Evolutionary conservation across 2,797 vertebrate species (phyloP), one percentile per base, ranked within the genome.

Genomic region (Cryptoblepharus egeriae): DNA sequence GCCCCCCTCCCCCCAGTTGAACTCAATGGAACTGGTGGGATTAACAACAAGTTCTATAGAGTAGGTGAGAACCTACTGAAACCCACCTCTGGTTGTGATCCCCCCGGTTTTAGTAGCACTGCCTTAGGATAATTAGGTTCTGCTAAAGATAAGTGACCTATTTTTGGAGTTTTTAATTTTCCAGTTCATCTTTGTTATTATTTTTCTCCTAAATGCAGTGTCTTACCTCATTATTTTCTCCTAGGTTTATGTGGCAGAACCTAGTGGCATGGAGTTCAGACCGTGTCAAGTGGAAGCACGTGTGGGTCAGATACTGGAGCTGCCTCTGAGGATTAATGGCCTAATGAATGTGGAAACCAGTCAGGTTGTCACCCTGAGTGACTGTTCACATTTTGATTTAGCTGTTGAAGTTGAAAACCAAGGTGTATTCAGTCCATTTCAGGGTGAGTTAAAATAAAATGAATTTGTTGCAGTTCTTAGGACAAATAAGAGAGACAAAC

Each of bases 331-430:
- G 87, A 97, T 99, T 80, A 97, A 95, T 0, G 98, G 98, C 22
- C 85, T 97, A 2, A 92, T 96, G 71, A 89, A 91, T 0, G 83
- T 77, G 0, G 94, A 92, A 32, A 95, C 90, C 0, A 90, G 67
- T 0, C 93, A 97, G 89, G 93, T 91, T 1, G 96, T 97, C 58
- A 96, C 96, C 39, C 92, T 99, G 76, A 99, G 97, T 0, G 98
- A 99, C 96, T 99, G 99, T 90, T 99, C 98, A 6, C 97, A 98
- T 80, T 97, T 99, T 61, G 96, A 98, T 88, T 94, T 99, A 82
- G 88, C 90, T 57, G 95, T 99, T 22, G 95, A 98, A 82, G 93
- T 97, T 91, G 98, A 99, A 90, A 98, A 95, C 82, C 94, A 91
- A 0, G 96, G 95, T 0, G 90, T 99, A 57, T 99, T 99, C 88